Evolutionary conservation across 2,888 invertebrate species (phyloP), one percentile per base, ranked within the genome.

Genomic region (Clanis bilineata): DNA sequence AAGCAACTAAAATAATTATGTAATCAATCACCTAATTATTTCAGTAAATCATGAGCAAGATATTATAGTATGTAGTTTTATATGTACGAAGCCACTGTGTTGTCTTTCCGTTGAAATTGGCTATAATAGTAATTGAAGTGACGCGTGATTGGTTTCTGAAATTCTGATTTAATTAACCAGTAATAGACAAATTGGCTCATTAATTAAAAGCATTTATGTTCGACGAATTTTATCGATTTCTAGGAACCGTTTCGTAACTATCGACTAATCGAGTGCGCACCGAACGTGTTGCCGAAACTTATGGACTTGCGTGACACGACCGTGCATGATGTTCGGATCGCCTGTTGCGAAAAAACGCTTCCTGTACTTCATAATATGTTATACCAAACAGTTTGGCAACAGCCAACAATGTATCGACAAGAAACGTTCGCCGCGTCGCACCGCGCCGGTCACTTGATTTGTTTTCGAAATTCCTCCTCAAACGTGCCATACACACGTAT

Each of bases 231-330:
- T 63, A 65, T 60, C 59, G 64, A 64, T 71, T 73, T 72, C 68
- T 69, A 71, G 68, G 68, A 69, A 72, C 62, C 60, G 65, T 76
- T 79, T 74, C 71, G 72, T 64, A 73, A 72, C 51, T 7, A 23
- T 61, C 64, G 66, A 67, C 71, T 68, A 74, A 72, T 68, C 66
- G 64, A 68, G 58, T 67, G 38, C 60, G 59, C 32, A 62, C 62
- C 67, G 71, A 67, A 62, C 45, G 23, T 70, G 66, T 80, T 86
- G 76, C 79, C 76, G 69, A 82, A 86, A 85, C 75, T 69, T 70
- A 62, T 70, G 68, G 65, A 74, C 72, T 85, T 78, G 85, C 86
- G 82, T 88, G 86, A 86, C 85, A 86, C 74, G 78, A 81, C 79
- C 79, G 72, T 79, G 70, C 64, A 55, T 62, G 67, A 72, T 74